phyloP scores from a whole-genome alignment of 1,140 invertebrate species.

The Pinna nobilis region DNA sequence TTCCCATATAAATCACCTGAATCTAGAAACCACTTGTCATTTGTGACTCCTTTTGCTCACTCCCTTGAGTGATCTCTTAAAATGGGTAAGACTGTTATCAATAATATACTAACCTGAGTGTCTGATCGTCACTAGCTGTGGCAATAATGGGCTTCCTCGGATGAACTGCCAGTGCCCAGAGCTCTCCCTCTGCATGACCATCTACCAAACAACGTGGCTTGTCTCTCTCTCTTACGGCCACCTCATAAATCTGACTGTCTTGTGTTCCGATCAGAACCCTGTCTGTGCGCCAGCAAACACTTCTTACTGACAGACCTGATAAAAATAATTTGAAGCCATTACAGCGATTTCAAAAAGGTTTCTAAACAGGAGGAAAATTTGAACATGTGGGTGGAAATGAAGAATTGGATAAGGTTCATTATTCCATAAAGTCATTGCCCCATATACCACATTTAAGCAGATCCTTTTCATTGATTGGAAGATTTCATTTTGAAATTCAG shows the following conservation, averaged over 20 bases:
- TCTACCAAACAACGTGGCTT: slow-evolving; percentile 68
- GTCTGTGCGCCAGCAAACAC: slow-evolving; percentile 71
- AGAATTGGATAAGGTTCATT: too few relatives aligned
- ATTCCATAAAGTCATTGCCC: too few relatives aligned
- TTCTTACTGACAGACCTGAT: slow-evolving; percentile 67
- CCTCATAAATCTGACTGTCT: slow-evolving; percentile 73
- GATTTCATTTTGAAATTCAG: too few relatives aligned
- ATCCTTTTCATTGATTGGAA: too few relatives aligned
- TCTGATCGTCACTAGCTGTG: slow-evolving; percentile 75
- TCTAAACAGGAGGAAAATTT: too few relatives aligned
- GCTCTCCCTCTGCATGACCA: slow-evolving; percentile 74
- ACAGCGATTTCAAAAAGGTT: too few relatives aligned
- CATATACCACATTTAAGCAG: too few relatives aligned
- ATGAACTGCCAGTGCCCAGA: slow-evolving; percentile 73
- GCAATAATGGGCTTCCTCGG: slow-evolving; percentile 73
- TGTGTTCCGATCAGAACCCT: slow-evolving; percentile 70
- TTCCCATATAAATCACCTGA: too few relatives aligned
- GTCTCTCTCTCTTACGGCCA: slow-evolving; percentile 60
- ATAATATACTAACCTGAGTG: slow-evolving; percentile 64
- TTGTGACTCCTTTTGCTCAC: background rate
- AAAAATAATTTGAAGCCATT: too few relatives aligned
- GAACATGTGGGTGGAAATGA: too few relatives aligned
- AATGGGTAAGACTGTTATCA: background rate
- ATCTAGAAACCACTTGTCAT: background rate
- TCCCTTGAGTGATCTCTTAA: background rate